These are phyloP conservation scores for Kuschelorhynchus macadamiae DNA, from an alignment of 2,888 invertebrate species.

Conservation along the genomic window DNA sequence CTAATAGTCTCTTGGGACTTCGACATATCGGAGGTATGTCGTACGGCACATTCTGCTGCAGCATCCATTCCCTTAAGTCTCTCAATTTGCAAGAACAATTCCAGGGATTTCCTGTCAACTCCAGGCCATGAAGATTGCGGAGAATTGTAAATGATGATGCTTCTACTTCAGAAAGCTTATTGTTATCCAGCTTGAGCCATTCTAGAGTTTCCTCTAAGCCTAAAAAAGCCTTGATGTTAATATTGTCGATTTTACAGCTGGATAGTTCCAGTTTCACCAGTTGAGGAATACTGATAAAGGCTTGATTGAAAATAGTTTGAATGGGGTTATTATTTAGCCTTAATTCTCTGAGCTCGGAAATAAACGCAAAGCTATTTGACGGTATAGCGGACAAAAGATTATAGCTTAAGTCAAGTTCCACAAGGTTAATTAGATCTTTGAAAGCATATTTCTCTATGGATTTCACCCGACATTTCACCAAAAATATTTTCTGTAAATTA, in stretches of 20 bases:
- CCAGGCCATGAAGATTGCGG: constrained; percentile 80
- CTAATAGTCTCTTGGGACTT: constrained; percentile 75
- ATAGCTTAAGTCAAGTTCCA: constrained; percentile 85
- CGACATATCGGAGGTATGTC: constrained; percentile 80
- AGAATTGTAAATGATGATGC: constrained; percentile 79
- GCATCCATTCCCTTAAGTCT: constrained; percentile 85
- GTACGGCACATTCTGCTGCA: constrained; percentile 82
- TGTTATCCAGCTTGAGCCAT: constrained; percentile 84
- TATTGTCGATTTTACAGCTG: constrained; percentile 78
- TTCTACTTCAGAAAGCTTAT: constrained; percentile 78
- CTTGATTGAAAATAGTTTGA: constrained; percentile 77
- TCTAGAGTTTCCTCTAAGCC: constrained; percentile 82
- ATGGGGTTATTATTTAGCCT: constrained; percentile 84
- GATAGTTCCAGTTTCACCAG: constrained; percentile 82
- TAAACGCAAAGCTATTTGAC: constrained; percentile 80
- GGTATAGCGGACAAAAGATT: constrained; percentile 80
- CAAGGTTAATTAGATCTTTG: constrained; percentile 83
- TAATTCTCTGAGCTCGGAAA: constrained; percentile 82
- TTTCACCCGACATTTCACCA: constrained; percentile 80
- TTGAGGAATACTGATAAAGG: constrained; percentile 77
- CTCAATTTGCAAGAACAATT: constrained; percentile 84
- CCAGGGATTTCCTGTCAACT: constrained; percentile 86
- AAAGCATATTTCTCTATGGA: constrained; percentile 81
- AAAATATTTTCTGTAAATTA: constrained; percentile 85
- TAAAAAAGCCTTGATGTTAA: constrained; percentile 80